phyloP scores from a whole-genome alignment of 2,888 invertebrate genomes.

The Loripinus fragilis region DNA sequence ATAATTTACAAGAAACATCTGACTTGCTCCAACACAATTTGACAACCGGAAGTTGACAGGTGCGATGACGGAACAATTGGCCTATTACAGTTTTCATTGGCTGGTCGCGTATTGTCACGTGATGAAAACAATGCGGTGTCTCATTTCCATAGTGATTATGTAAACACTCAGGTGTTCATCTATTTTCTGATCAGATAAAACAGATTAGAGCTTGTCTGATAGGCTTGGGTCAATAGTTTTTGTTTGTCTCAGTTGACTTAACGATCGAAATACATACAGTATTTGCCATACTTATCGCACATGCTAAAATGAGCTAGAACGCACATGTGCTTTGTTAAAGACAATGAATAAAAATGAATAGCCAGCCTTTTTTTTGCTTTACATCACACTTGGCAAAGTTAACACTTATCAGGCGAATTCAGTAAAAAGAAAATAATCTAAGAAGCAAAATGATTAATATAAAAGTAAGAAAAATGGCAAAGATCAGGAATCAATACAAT shows the following conservation, averaged over 20 bases:
- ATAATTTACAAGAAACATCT: conserved; percentile 21
- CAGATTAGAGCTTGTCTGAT: background rate
- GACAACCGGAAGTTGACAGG: conserved; percentile 49
- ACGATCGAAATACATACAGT: no score
- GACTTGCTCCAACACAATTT: background rate
- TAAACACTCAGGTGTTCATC: conserved; percentile 39
- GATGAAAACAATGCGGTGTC: conserved; percentile 8
- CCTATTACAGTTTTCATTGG: conserved; percentile 39
- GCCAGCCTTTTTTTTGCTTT: no score
- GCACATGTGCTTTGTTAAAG: no score
- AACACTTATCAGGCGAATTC: no score
- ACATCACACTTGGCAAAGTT: no score
- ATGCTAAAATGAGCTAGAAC: no score
- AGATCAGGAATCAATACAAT: no score
- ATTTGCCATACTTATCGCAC: no score
- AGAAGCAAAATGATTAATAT: no score
- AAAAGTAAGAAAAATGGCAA: no score
- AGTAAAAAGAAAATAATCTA: no score
- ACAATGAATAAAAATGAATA: no score
- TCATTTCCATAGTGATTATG: conserved; percentile 45
- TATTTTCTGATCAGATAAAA: conserved; percentile 1
- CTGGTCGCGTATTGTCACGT: background rate
- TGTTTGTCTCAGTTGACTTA: background rate
- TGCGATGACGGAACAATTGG: conserved; percentile 31
- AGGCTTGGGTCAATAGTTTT: background rate